Conservation (phyloP, 2,888 invertebrate genomes). For the Metopia argyrocephala region DNA sequence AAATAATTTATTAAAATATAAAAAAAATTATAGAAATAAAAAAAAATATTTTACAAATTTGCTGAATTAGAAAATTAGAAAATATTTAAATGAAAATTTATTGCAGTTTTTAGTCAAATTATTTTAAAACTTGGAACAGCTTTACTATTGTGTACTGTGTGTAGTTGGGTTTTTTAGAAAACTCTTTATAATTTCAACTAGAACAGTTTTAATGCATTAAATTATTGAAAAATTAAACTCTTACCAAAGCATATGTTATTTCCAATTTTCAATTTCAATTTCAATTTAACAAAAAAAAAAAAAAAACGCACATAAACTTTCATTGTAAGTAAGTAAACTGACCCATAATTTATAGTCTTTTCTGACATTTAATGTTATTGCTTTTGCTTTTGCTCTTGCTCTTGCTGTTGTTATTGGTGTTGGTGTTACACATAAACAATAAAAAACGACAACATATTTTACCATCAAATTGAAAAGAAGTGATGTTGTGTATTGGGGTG, state of each 20-base stretch:
- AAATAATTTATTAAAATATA: no score
- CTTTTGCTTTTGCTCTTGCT: neutral
- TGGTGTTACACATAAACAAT: constrained; percentile 28
- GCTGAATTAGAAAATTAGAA: no score
- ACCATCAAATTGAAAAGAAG: constrained; percentile 57
- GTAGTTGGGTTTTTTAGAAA: no score
- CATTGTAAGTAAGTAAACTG: neutral
- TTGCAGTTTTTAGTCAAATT: no score
- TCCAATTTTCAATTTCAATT: neutral
- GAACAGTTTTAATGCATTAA: no score
- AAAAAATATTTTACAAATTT: no score
- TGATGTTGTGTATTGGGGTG: constrained; percentile 12
- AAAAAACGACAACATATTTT: constrained; percentile 52
- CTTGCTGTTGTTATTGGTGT: neutral
- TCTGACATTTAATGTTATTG: neutral
- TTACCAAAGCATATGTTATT: neutral
- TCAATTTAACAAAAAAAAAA: neutral
- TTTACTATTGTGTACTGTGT: no score
- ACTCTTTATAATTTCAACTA: no score
- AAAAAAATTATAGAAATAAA: no score
- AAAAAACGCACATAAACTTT: neutral
- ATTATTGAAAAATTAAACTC: no score
- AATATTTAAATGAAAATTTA: no score
- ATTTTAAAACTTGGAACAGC: no score
- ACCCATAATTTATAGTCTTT: neutral